Conservation (phyloP, 2,797 vertebrate genomes). For the Chelon auratus region DNA sequence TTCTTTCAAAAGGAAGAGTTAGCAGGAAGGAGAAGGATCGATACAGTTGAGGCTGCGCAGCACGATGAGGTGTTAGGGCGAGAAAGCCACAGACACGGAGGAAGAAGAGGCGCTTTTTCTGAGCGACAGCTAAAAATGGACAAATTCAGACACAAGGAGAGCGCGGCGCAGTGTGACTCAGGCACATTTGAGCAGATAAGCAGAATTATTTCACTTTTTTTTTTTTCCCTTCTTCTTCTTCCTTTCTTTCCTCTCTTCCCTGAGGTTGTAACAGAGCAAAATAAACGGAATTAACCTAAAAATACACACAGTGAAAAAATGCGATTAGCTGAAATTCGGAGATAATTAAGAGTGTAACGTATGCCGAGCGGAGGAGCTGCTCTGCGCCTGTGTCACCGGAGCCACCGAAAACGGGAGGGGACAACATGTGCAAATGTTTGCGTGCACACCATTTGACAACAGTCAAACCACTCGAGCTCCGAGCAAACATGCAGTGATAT, state of each 20-base stretch:
- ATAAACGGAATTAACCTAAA: neutral
- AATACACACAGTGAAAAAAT: neutral
- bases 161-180: slow-evolving; percentile 38
- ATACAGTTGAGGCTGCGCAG: slow-evolving; percentile 57
- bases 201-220: slow-evolving; percentile 6
- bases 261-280: slow-evolving; percentile 13
- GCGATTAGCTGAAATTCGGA: neutral
- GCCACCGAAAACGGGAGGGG: neutral
- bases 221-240: neutral
- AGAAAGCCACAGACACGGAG: slow-evolving; percentile 66
- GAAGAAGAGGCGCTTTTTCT: slow-evolving; percentile 47
- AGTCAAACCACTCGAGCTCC: slow-evolving; percentile 1
- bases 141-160: slow-evolving; percentile 48
- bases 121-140: slow-evolving; percentile 38
- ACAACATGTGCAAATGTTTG: slow-evolving; percentile 26
- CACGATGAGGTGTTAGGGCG: slow-evolving; percentile 70
- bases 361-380: neutral
- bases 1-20: slow-evolving; percentile 43
- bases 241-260: neutral
- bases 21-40: slow-evolving; percentile 61
- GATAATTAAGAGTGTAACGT: neutral
- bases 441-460: slow-evolving; percentile 15
- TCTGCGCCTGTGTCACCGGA: slow-evolving; percentile 8
- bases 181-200: slow-evolving; percentile 35
- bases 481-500: slow-evolving; percentile 46